A percentile compares a stretch with the other conserved stretches of the same genome.
These are phyloP conservation scores for Burhinus bistriatus DNA, from an alignment of 2,113 vertebrate species.

Conservation along the genomic window DNA sequence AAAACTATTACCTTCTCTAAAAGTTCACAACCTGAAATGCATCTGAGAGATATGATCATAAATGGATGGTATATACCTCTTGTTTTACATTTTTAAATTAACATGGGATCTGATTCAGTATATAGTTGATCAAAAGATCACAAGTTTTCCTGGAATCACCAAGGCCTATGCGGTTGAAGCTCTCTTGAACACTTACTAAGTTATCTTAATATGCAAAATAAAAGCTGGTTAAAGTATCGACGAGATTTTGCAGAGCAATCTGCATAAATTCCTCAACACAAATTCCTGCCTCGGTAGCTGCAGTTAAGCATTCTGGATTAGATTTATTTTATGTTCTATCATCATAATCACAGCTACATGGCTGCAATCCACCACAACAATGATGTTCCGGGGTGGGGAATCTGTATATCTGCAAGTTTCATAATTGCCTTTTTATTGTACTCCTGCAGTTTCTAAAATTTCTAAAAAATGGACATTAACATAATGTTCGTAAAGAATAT, in stretches of 20 bases:
- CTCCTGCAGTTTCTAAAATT: not conserved
- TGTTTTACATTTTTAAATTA: not conserved
- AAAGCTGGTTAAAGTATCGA: not conserved
- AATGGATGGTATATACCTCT: no score
- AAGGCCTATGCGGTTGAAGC: not conserved
- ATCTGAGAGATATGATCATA: no score
- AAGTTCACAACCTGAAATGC: not conserved
- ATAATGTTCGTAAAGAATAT: not conserved
- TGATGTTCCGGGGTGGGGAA: not conserved
- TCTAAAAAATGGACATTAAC: conserved; percentile 29
- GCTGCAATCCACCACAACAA: not conserved
- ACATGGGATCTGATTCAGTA: not conserved
- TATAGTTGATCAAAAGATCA: no score
- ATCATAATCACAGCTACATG: not conserved
- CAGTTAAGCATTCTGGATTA: not conserved
- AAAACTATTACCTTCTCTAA: not conserved
- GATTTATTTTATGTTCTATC: not conserved
- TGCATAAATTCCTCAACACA: not conserved
- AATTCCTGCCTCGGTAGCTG: not conserved
- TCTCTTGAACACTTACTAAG: not conserved
- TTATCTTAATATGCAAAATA: not conserved
- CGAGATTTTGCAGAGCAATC: not conserved
- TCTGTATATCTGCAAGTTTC: not conserved
- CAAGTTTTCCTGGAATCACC: not conserved
- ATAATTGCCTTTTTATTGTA: conserved; percentile 28